These are phyloP conservation scores for Pterostichus madidus DNA, from an alignment of 2,888 invertebrate genomes.

Conservation along the genomic window DNA sequence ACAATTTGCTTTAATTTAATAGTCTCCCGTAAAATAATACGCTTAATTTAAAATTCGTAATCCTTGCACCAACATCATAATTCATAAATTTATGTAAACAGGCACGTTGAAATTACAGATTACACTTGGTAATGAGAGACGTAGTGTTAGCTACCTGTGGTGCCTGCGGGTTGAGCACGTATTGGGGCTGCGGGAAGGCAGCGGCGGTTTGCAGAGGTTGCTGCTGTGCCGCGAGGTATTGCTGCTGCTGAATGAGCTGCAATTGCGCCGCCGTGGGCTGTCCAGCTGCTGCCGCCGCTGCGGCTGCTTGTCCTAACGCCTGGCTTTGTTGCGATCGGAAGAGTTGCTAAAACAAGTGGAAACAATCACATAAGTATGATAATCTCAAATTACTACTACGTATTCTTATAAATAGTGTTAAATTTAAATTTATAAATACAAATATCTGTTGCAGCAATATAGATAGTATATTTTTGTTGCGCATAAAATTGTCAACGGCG, in stretches of 20 bases:
- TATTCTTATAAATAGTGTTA: not conserved
- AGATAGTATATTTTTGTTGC: too few relatives aligned
- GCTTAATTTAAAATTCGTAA: not conserved
- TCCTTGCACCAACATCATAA: not conserved
- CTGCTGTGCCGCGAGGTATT: slow-evolving; percentile 86
- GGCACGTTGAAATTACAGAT: not conserved
- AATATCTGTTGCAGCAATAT: too few relatives aligned
- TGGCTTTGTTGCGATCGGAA: slow-evolving; percentile 92
- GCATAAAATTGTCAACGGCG: too few relatives aligned
- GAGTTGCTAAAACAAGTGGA: slow-evolving; percentile 85
- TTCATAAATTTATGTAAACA: slow-evolving; percentile 7
- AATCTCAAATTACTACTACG: too few relatives aligned
- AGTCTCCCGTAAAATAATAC: not conserved
- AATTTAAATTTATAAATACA: slow-evolving; percentile 21
- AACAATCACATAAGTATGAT: slow-evolving; percentile 67
- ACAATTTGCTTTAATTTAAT: too few relatives aligned
- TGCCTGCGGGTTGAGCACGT: slow-evolving; percentile 89
- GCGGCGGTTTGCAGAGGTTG: slow-evolving; percentile 82
- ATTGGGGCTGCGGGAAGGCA: slow-evolving; percentile 89
- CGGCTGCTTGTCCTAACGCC: slow-evolving; percentile 77
- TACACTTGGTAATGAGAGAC: slow-evolving; percentile 1
- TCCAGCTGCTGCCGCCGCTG: slow-evolving; percentile 84
- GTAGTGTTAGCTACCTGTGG: slow-evolving; percentile 72
- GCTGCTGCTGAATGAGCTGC: slow-evolving; percentile 87
- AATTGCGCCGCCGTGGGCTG: slow-evolving; percentile 85